Evolutionary conservation across 2,113 vertebrate species (phyloP), one percentile per base, ranked within the genome.

Genomic region (Saiga tatarica): DNA sequence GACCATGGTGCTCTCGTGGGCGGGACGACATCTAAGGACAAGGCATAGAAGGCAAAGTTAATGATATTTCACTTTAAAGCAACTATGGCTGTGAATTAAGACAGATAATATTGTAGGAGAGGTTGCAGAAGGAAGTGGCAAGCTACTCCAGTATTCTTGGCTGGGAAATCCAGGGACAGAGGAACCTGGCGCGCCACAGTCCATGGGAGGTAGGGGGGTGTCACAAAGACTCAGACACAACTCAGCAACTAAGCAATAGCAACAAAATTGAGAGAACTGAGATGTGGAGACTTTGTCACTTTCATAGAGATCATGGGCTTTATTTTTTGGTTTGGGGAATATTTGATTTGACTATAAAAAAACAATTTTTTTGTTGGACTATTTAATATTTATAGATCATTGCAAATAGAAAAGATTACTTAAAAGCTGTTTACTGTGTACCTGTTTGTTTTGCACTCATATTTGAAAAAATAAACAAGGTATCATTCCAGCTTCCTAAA

Each of bases 321-420:
- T 45, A 2, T 19, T 45, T 19, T 15, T 92, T 59, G 57, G 57
- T 55, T 91, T 96, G 1, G 47, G 23, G 6, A 93, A 47, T 95
- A 45, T 67, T 88, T 86, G 55, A 21, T 30, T 36, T 96, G 52
- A 96, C 74, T 89, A 50, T 91, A 11, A 10, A 57, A 52, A 57
- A 26, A 57, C 55, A 10, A 5, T 11, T 26, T 57, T 53, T 53
- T 26, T 26, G 93, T 90, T 55, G 87, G 30, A 59, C 36, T 91
- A 79, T 74, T 93, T 95, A 92, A 67, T 79, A 42, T 83, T 71
- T 86, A 59, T 59, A 76, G 30, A 95, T 83, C 85, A 79, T 83
- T 88, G 62, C 33, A 93, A 78, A 45, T 83, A 78, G 87, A 62
- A 89, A 82, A 71, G 25, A 82, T 85, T 14, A 30, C n/a, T 16